A percentile compares a stretch with the other conserved stretches of the same genome.
Conservation (phyloP, 2,113 vertebrate genomes). For the Meles meles region DNA sequence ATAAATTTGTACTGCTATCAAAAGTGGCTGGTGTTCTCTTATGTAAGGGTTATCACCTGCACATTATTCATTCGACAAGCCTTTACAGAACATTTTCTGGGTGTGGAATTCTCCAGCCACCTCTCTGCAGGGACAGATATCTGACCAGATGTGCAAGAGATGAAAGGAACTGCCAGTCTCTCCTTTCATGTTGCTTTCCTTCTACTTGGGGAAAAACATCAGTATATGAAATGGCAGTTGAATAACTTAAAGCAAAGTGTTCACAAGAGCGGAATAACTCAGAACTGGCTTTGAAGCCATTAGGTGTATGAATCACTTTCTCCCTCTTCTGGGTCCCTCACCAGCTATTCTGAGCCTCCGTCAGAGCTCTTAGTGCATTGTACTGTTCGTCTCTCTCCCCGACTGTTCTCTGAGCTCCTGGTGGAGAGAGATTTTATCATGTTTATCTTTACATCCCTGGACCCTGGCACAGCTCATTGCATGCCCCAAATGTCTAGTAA, state of each 20-base stretch:
- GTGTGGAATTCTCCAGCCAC: neutral
- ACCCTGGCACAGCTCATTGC: neutral
- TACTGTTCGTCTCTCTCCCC: neutral
- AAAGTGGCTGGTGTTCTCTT: constrained; percentile 15
- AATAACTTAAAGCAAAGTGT: constrained; percentile 48
- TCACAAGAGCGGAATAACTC: constrained; percentile 39
- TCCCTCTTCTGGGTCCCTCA: constrained; percentile 18
- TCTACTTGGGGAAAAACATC: neutral
- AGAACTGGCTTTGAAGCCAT: neutral
- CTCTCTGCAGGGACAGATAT: neutral
- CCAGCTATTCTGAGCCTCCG: constrained; percentile 14
- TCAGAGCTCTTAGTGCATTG: neutral
- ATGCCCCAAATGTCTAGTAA: constrained; percentile 34
- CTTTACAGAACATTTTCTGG: neutral
- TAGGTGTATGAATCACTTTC: constrained; percentile 32
- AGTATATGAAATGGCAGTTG: constrained; percentile 44
- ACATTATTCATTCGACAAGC: neutral
- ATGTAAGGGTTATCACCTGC: neutral
- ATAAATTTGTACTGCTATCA: constrained; percentile 6
- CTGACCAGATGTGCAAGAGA: neutral
- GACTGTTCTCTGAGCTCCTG: neutral
- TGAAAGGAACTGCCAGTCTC: neutral
- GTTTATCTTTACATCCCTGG: constrained; percentile 27
- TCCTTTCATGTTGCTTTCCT: neutral
- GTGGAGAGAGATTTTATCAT: neutral